Evolutionary conservation across 2,888 invertebrate genomes (phyloP).

Genomic region (Cetonia aurata): DNA sequence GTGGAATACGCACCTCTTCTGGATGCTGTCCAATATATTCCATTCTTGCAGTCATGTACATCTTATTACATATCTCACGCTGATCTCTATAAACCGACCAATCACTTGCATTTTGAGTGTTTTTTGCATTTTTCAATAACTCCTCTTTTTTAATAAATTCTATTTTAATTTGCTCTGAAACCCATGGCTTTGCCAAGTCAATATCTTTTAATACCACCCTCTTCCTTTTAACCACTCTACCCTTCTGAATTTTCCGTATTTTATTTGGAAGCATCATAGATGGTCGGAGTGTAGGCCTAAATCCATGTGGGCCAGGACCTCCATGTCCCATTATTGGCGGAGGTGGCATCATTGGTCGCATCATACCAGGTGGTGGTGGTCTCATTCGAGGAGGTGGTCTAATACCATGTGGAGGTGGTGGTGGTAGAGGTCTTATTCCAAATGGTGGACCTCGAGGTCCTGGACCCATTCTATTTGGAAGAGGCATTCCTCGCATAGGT

Average conservation of each 20-base stretch:
- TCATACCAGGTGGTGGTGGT: conserved; percentile 46
- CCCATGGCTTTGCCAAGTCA: conserved; percentile 71
- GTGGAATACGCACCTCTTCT: conserved; percentile 68
- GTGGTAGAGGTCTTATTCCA: conserved; percentile 49
- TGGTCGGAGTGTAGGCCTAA: conserved; percentile 44
- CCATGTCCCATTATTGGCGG: conserved; percentile 54
- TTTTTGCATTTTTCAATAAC: conserved; percentile 67
- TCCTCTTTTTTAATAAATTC: conserved; percentile 70
- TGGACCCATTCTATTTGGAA: conserved; percentile 50
- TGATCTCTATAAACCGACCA: conserved; percentile 72
- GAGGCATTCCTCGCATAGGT: conserved; percentile 52
- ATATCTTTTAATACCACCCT: conserved; percentile 55
- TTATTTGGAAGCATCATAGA: conserved; percentile 49
- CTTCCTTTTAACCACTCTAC: conserved; percentile 59
- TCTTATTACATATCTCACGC: conserved; percentile 70
- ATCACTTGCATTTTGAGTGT: conserved; percentile 68
- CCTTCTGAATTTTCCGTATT: conserved; percentile 58
- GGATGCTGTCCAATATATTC: conserved; percentile 70
- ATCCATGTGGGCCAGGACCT: conserved; percentile 42
- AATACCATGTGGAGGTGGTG: conserved; percentile 52
- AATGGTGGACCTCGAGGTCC: conserved; percentile 49
- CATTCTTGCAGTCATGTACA: conserved; percentile 70
- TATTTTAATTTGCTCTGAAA: conserved; percentile 69
- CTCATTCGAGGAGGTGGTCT: conserved; percentile 50
- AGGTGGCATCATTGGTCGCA: conserved; percentile 51